phyloP scores from a whole-genome alignment of 2,113 vertebrate genomes.

The Ahaetulla prasina region DNA sequence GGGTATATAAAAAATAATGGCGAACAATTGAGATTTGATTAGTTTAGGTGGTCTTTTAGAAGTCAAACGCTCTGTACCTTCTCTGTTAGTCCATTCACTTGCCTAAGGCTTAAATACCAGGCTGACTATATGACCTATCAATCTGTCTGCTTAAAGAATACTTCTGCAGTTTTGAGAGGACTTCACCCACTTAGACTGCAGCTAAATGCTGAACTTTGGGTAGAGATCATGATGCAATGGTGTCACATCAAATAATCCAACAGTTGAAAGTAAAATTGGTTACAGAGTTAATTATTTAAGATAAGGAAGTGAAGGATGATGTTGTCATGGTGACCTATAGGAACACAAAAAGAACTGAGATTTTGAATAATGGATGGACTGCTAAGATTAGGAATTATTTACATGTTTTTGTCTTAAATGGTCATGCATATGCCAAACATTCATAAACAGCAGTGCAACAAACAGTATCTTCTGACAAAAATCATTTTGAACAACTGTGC shows the following conservation, averaged over 20 bases:
- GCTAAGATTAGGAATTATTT: constrained; percentile 62
- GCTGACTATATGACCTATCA: neutral
- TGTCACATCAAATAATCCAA: constrained; percentile 36
- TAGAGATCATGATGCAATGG: neutral
- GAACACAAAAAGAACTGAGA: constrained; percentile 39
- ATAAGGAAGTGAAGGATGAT: constrained; percentile 33
- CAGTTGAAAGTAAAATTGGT: constrained; percentile 41
- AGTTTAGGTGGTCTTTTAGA: neutral
- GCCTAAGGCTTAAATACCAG: neutral
- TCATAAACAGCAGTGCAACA: constrained; percentile 31
- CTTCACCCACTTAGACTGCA: neutral
- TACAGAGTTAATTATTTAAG: constrained; percentile 50
- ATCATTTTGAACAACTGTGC: constrained; percentile 17
- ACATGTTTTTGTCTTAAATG: constrained; percentile 40
- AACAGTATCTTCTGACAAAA: constrained; percentile 23
- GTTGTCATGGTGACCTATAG: constrained; percentile 63
- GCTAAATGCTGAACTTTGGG: neutral
- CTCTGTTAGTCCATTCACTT: too few species aligned
- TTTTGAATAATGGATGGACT: constrained; percentile 63
- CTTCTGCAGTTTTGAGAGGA: neutral
- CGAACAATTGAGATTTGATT: neutral
- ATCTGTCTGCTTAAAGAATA: neutral
- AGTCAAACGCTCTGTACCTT: neutral
- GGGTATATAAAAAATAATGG: neutral
- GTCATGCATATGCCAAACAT: constrained; percentile 38